Base-by-base conservation (phyloP, 2,888 invertebrate genomes). In the Galerucella calmariensis region DNA sequence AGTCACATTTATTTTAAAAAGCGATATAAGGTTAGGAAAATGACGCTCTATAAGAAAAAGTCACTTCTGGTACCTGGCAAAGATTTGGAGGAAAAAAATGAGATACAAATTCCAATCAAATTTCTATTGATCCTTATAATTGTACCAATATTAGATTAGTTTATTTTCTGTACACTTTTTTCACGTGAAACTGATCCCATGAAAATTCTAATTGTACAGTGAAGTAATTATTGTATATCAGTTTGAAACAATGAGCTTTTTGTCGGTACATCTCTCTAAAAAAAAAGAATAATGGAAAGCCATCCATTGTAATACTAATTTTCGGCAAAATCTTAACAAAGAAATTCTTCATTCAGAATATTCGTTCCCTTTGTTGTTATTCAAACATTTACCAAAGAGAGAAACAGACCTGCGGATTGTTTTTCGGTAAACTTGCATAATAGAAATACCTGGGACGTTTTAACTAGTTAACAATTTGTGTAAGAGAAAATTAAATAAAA, bases 371-470 rank as follows among this genome's bases (percentile, higher is more conserved):
- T 68, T 53, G n/a, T 44, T 59, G 20, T 68, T 24, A 20, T 41
- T 20, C 56, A 68, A 68, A 68, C 53, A 59, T 68, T 68, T 68
- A 68, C 35, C 59, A 59, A 58, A 59, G 10, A 59, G 68, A 44
- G 46, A 59, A 68, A 68, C 68, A 68, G 46, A 68, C 59, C 59
- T 16, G 44, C 41, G 46, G 68, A 5, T 58, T 68, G 68, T 59
- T 68, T 68, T 68, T 59, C 59, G 58, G 58, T 14, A 58, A 68
- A 59, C 68, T 68, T 27, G 59, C 59, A 59, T 59, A 46, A 68
- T 68, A 35, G 56, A 68, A 68, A 68, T 68, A 68, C 68, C 68
- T 59, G 46, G 46, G 46, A 46, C n/a, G 46, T 59, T 68, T 68
- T 59, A 68, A 68, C 59, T 59, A 68, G 44, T 59, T 27, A 68